Percentiles rank a stretch among this genome's conserved stretches.
Conservation (phyloP, 2,888 invertebrate species). For the Amphipoea oculea region DNA sequence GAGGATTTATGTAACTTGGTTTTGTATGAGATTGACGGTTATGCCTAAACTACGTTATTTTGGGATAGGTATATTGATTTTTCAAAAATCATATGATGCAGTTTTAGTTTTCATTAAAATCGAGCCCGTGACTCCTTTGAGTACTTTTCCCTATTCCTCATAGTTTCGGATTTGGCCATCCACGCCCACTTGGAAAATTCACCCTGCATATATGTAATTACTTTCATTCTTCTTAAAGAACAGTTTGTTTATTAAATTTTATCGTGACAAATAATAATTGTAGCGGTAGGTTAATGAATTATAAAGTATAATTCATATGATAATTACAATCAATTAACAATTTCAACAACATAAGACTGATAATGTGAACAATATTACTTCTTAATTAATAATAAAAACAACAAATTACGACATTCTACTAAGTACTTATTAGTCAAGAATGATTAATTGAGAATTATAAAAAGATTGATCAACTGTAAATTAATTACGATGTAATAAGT, state of each 20-base stretch:
- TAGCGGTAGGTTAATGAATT: not conserved
- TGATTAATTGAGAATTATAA: constrained; percentile 17
- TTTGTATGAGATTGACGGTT: not conserved
- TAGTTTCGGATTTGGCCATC: no score
- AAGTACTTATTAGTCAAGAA: not conserved
- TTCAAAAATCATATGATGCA: no score
- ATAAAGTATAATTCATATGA: not conserved
- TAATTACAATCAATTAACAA: not conserved
- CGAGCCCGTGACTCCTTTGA: no score
- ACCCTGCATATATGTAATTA: not conserved
- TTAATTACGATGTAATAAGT: not conserved
- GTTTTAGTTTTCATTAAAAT: no score
- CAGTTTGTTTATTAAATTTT: not conserved
- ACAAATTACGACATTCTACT: not conserved
- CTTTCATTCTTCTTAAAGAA: not conserved
- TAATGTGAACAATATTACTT: not conserved
- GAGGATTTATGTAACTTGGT: constrained; percentile 4
- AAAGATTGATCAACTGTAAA: not conserved
- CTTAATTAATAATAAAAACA: not conserved
- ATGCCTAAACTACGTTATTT: no score
- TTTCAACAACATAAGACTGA: not conserved
- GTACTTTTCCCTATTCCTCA: no score
- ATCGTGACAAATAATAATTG: not conserved
- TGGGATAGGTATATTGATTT: no score
- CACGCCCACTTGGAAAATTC: no score